Evolutionary conservation across 2,888 invertebrate species (phyloP).

Genomic region (Clitarchus hookeri): DNA sequence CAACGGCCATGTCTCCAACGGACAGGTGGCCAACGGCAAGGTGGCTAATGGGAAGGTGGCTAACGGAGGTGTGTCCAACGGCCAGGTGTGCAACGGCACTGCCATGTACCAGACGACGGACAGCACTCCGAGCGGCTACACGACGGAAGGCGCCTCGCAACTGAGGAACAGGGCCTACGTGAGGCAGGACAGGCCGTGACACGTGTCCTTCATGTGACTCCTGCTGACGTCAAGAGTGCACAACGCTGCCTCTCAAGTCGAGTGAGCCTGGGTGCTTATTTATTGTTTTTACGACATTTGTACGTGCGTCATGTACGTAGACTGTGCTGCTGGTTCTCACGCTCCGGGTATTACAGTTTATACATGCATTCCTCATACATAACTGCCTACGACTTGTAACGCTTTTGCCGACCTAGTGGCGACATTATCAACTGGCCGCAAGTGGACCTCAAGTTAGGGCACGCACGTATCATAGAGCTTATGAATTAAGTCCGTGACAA

Average conservation of each 20-base stretch:
- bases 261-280: background rate
- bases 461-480: no score
- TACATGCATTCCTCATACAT: background rate
- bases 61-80: background rate
- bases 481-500: no score
- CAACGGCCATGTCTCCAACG: background rate
- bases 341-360: background rate
- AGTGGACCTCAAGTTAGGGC: no score
- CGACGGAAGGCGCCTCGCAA: conserved; percentile 47
- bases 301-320: background rate
- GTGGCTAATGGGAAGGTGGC: conserved; percentile 25
- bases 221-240: background rate
- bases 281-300: background rate
- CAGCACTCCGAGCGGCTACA: conserved; percentile 59
- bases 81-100: background rate
- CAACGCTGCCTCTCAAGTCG: background rate
- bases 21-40: conserved; percentile 30
- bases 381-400: no score
- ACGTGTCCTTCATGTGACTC: background rate
- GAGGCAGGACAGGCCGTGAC: conserved; percentile 39
- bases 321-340: background rate
- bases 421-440: no score
- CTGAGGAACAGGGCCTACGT: conserved; percentile 59
- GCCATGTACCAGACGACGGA: conserved; percentile 48
- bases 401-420: no score